Evolutionary conservation across 2,797 vertebrate genomes (phyloP).

Genomic region (Darevskia mixta): DNA sequence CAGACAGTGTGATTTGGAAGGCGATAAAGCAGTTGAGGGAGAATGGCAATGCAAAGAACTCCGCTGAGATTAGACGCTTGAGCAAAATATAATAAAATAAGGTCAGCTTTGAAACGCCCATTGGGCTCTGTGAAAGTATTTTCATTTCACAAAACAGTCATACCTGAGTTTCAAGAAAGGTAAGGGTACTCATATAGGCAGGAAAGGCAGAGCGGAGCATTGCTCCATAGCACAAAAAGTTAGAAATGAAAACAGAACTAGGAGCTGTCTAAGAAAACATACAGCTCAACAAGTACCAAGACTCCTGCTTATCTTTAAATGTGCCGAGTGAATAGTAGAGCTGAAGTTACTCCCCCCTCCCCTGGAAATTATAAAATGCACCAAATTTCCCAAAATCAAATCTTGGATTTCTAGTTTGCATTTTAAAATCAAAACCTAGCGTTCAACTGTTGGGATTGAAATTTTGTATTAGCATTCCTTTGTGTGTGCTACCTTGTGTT

Average conservation of each 20-base stretch:
- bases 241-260: neutral
- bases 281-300: neutral
- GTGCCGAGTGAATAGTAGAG: neutral
- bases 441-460: neutral
- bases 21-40: neutral
- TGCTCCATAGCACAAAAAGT: neutral
- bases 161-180: neutral
- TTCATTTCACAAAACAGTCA: neutral
- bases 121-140: accelerated
- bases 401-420: neutral
- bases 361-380: neutral
- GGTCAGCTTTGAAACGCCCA: neutral
- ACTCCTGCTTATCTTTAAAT: neutral
- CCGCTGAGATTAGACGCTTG: neutral
- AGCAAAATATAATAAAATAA: slow-evolving; percentile 29
- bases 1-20: neutral
- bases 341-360: neutral
- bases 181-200: neutral
- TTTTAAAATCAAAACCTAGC: neutral
- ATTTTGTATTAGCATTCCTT: neutral
- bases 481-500: neutral
- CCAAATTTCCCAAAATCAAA: neutral
- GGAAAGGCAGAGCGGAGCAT: neutral
- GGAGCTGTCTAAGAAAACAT: neutral
- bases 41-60: neutral